phyloP scores from a whole-genome alignment of 2,797 vertebrate species.

The Micromesistius poutassou region DNA sequence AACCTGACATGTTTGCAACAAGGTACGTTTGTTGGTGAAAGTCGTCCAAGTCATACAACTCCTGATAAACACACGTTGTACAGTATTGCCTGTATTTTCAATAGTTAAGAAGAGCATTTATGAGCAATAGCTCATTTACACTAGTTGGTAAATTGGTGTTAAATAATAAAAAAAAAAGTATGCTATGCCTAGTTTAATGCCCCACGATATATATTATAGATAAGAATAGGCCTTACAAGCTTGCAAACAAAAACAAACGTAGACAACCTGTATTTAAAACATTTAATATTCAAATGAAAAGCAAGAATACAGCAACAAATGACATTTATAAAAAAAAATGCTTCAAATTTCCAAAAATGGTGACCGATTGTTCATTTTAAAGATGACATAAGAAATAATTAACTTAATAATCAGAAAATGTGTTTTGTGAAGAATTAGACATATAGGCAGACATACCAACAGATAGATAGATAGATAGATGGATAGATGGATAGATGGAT shows the following conservation, averaged over 20 bases:
- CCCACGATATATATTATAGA: not conserved
- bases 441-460: not conserved
- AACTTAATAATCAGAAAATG: not conserved
- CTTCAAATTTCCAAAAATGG: not conserved
- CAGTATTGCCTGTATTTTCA: too few relatives aligned
- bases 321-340: not conserved
- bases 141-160: not conserved
- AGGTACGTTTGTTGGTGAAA: too few relatives aligned
- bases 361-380: not conserved
- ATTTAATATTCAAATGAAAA: not conserved
- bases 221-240: not conserved
- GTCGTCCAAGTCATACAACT: too few relatives aligned
- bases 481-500: not conserved
- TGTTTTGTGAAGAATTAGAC: too few relatives aligned
- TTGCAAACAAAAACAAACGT: not conserved
- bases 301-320: not conserved
- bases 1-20: too few relatives aligned
- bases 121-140: too few relatives aligned
- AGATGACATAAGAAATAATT: not conserved
- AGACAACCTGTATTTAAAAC: not conserved
- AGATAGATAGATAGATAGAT: not conserved
- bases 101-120: too few relatives aligned
- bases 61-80: too few relatives aligned
- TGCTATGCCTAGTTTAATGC: not conserved
- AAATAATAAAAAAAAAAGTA: not conserved